Percentiles rank a stretch among this genome's conserved stretches.
Evolutionary conservation across 2,113 vertebrate species (phyloP).

Genomic region (Turdus rufiventris): DNA sequence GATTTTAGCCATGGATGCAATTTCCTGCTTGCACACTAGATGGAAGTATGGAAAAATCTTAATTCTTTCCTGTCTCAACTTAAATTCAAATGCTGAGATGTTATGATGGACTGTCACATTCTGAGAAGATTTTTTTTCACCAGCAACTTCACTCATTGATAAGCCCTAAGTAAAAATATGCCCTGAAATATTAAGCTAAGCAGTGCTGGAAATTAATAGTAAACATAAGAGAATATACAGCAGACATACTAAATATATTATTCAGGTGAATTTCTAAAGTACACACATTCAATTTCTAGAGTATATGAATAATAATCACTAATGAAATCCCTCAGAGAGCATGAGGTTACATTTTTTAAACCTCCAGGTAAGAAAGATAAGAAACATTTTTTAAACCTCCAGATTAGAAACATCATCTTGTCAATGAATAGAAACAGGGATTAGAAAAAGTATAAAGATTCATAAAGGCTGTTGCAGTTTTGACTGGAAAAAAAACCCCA

Average conservation of each 20-base stretch:
- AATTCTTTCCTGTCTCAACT: neutral
- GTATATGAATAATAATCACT: neutral
- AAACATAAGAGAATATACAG: neutral
- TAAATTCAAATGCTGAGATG: neutral
- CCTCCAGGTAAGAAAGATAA: neutral
- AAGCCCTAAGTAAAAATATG: neutral
- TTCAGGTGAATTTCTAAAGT: neutral
- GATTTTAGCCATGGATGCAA: neutral
- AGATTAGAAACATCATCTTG: neutral
- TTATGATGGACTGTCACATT: neutral
- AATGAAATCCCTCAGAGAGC: neutral
- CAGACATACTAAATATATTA: neutral
- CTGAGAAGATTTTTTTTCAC: neutral
- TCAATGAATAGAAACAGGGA: neutral
- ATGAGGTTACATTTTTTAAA: neutral
- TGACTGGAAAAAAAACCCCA: neutral
- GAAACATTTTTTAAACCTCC: neutral
- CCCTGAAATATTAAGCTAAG: neutral
- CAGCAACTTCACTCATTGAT: neutral
- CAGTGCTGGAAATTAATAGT: neutral
- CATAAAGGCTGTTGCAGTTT: neutral
- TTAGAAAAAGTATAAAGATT: neutral
- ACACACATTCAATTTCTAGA: neutral
- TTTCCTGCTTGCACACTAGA: constrained; percentile 58
- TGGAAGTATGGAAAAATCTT: constrained; percentile 49